Conservation (phyloP, 2,888 invertebrate species). For the Chrysolina haemoptera region DNA sequence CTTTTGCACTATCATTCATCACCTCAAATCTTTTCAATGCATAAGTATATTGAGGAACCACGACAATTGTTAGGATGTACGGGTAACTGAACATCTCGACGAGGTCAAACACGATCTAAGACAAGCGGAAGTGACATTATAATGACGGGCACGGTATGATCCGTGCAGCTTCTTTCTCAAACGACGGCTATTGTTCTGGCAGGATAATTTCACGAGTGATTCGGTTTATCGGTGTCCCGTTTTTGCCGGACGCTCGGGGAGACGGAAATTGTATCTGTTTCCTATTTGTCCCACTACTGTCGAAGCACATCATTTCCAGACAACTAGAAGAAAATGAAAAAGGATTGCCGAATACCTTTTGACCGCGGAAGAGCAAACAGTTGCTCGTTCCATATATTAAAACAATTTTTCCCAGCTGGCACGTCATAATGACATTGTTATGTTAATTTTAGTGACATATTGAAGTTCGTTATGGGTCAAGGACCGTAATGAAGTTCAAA, state of each 20-base stretch:
- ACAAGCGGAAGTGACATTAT: conserved; percentile 65
- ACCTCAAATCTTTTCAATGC: not conserved
- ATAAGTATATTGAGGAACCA: conserved; percentile 37
- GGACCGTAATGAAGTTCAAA: no score
- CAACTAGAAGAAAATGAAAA: not conserved
- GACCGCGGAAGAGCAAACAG: not conserved
- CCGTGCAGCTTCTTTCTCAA: conserved; percentile 61
- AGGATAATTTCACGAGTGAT: conserved; percentile 65
- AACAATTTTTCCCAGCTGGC: no score
- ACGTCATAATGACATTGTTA: no score
- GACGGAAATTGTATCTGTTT: conserved; percentile 64
- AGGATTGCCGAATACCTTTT: not conserved
- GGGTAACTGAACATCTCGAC: conserved; percentile 66
- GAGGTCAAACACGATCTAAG: conserved; percentile 66
- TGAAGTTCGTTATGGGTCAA: no score
- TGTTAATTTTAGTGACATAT: no score
- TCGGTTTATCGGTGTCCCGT: conserved; percentile 63
- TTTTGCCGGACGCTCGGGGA: conserved; percentile 60
- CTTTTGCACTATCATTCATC: no score
- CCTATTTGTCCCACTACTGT: conserved; percentile 53
- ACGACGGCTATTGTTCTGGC: conserved; percentile 63
- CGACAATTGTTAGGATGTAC: conserved; percentile 65
- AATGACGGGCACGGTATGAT: conserved; percentile 63
- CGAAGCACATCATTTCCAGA: conserved; percentile 16
- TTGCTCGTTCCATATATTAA: no score